These are phyloP conservation scores for Saturnia japonica DNA, from an alignment of 2,888 invertebrate species.

Conservation along the genomic window DNA sequence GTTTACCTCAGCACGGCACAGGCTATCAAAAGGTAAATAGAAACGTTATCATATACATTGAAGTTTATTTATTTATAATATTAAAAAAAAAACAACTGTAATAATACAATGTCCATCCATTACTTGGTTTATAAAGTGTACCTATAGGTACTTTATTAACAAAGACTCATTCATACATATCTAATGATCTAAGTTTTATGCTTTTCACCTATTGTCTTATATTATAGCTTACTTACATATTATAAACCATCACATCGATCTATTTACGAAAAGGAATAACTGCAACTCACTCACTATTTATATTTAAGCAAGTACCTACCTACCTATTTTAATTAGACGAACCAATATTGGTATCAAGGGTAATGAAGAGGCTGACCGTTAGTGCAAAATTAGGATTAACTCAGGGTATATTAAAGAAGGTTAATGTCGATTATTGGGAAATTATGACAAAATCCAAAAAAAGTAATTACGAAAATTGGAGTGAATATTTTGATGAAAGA, in stretches of 20 bases:
- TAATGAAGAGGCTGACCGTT: too few species aligned
- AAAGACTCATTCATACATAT: not conserved
- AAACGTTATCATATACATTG: not conserved
- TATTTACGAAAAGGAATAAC: not conserved
- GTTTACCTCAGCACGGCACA: conserved; percentile 88
- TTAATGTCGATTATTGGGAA: too few species aligned
- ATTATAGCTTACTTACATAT: not conserved
- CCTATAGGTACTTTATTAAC: not conserved
- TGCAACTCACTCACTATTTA: not conserved
- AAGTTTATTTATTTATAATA: not conserved
- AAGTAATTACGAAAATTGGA: too few species aligned
- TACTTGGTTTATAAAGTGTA: too few species aligned
- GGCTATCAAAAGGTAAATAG: conserved; percentile 83
- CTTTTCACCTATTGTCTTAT: not conserved
- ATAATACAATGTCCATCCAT: too few species aligned
- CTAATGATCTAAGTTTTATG: not conserved
- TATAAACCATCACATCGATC: not conserved
- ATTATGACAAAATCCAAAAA: too few species aligned
- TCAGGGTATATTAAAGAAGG: too few species aligned
- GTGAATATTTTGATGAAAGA: too few species aligned
- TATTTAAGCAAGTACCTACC: not conserved
- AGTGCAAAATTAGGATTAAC: too few species aligned
- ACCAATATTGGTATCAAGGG: too few species aligned
- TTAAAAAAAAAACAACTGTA: not conserved
- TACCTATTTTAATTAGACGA: not conserved